Evolutionary conservation across 2,888 invertebrate species (phyloP).

Genomic region (Leucophenga maculata): DNA sequence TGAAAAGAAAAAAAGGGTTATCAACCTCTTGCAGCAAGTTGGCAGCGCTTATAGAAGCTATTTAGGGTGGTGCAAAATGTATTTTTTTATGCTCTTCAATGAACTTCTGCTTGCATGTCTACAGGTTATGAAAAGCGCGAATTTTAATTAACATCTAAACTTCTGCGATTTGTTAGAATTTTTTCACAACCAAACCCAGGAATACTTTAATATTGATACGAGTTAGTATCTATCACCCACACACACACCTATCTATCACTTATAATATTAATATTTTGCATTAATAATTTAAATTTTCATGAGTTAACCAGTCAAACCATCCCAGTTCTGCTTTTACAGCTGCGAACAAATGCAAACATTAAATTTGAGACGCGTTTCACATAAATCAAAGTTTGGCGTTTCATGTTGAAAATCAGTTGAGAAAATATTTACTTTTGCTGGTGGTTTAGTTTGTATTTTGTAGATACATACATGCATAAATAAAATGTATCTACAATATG

Average conservation of each 20-base stretch:
- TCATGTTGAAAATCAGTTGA: slow-evolving; percentile 13
- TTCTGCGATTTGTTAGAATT: too few relatives aligned
- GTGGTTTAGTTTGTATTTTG: neutral
- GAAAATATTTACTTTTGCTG: slow-evolving; percentile 12
- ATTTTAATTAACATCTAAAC: slow-evolving; percentile 46
- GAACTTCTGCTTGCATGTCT: slow-evolving; percentile 56
- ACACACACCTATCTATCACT: too few relatives aligned
- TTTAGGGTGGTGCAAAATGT: slow-evolving; percentile 50
- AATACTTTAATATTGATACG: too few relatives aligned
- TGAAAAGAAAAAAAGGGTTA: slow-evolving; percentile 51
- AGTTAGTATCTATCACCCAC: too few relatives aligned
- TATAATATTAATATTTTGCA: too few relatives aligned
- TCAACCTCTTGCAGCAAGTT: slow-evolving; percentile 44
- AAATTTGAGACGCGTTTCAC: neutral
- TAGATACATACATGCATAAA: neutral
- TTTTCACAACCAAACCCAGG: too few relatives aligned
- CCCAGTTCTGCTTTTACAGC: too few relatives aligned
- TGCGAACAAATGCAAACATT: too few relatives aligned
- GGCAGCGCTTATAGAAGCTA: neutral
- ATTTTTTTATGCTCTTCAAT: slow-evolving; percentile 22
- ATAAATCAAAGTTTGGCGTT: slow-evolving; percentile 1
- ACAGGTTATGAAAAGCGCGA: slow-evolving; percentile 52
- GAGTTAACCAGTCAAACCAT: too few relatives aligned
- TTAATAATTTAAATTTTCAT: too few relatives aligned
- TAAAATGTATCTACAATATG: neutral